Evolutionary conservation across 2,113 vertebrate species (phyloP).

Genomic region (Furnarius figulus): DNA sequence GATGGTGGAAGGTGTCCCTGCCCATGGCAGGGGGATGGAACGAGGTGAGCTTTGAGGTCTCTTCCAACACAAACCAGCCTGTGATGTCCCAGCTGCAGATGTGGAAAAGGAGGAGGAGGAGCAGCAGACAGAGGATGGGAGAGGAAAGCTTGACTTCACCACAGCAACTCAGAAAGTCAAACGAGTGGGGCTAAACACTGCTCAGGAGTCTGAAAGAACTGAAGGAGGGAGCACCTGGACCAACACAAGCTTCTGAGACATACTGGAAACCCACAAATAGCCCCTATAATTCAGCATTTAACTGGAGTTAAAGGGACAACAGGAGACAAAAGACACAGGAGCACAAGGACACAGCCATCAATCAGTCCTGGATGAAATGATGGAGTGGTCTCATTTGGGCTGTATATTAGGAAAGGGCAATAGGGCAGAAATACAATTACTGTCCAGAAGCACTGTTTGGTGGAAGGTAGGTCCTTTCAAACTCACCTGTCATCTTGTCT

Average conservation of each 20-base stretch:
- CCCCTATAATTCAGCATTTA: neutral
- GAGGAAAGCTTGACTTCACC: neutral
- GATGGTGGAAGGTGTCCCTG: neutral
- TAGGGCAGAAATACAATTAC: conserved; percentile 30
- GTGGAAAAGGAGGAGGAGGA: neutral
- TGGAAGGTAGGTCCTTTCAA: neutral
- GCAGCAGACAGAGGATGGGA: neutral
- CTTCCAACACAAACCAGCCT: neutral
- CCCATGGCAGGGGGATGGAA: neutral
- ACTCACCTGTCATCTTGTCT: conserved; percentile 11
- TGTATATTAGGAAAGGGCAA: neutral
- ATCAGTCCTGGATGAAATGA: neutral
- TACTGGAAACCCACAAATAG: neutral
- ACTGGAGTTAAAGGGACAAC: neutral
- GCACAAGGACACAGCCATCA: neutral
- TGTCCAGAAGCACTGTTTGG: neutral
- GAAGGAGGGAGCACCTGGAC: neutral
- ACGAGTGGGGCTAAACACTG: rapidly evolving
- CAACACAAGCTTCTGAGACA: neutral
- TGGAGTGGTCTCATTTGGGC: neutral
- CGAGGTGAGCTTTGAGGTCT: neutral
- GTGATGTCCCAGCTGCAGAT: neutral
- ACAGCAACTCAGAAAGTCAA: neutral
- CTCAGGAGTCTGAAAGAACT: neutral
- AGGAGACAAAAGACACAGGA: neutral